Evolutionary conservation across 2,888 invertebrate species (phyloP).

Genomic region (Aphelenchoides bicaudatus): DNA sequence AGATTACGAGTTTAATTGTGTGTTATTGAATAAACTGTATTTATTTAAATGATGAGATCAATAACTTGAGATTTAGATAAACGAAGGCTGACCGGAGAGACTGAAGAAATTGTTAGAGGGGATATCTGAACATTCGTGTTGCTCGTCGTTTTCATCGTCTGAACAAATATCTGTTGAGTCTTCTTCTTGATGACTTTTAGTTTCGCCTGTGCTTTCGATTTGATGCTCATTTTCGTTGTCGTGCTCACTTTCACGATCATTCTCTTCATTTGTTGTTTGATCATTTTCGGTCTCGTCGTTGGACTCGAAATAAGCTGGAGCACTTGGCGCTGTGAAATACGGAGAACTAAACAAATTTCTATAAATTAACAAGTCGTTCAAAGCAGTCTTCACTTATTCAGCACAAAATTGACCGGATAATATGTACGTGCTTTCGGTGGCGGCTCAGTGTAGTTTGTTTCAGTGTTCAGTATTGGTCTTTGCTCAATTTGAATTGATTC

Average conservation of each 20-base stretch:
- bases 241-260: background rate
- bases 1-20: too few relatives aligned
- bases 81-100: too few relatives aligned
- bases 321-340: background rate
- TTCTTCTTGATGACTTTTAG: too few relatives aligned
- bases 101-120: too few relatives aligned
- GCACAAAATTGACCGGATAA: constrained; percentile 9
- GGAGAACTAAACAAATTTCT: constrained; percentile 12
- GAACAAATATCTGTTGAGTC: too few relatives aligned
- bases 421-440: background rate
- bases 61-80: too few relatives aligned
- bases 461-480: background rate
- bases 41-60: too few relatives aligned
- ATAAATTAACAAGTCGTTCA: constrained; percentile 12
- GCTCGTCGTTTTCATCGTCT: too few relatives aligned
- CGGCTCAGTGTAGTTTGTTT: background rate
- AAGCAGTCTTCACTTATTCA: constrained; percentile 5
- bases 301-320: background rate
- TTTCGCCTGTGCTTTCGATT: too few relatives aligned
- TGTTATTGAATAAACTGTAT: too few relatives aligned
- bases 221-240: background rate
- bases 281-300: background rate
- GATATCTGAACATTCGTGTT: too few relatives aligned
- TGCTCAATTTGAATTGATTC: background rate
- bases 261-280: background rate